Evolutionary conservation across 2,797 vertebrate genomes (phyloP), one percentile per base, ranked within the genome.

Genomic region (Lacerta viridis): DNA sequence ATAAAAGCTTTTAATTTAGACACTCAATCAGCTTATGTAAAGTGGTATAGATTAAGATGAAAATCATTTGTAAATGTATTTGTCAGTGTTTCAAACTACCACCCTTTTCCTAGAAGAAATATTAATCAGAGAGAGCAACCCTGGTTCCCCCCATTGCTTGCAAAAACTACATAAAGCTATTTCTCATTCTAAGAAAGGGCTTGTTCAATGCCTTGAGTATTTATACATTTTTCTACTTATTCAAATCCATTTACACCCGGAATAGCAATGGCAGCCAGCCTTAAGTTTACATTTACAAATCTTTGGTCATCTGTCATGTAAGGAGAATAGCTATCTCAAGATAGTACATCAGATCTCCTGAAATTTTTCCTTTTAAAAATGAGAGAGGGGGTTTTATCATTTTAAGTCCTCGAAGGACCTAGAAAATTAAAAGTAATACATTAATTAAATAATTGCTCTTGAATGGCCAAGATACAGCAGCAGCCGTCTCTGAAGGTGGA

Each of bases 191-290:
- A 55, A 64, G 36, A 75, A 74, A 66, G 36, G 89, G 84, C 68
- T 92, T 64, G 79, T 89, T 81, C 92, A 61, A 89, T 80, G 84
- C 90, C 92, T 88, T 93, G 85, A 66, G 71, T 84, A 80, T 92
- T 90, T 87, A 93, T 93, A 93, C 88, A 87, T 92, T 94, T 90
- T 72, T 89, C 87, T 89, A 91, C 84, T 86, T 29, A 83, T 88
- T 93, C 82, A 84, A 84, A 91, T 87, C 68, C 88, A 89, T 93
- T 91, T 93, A 61, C 91, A 90, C 86, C 33, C 33, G 88, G 91
- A 94, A 94, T 43, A 92, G 80, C 71, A 80, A 87, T 83, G 92
- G 74, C 10, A 88, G 61, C 11, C 76, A 72, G 85, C 87, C 89
- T 81, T 94, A 79, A 85, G 78, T 91, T 89, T 87, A 88, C 59